These are phyloP conservation scores for Pithys albifrons DNA, from an alignment of 2,113 vertebrate genomes.

Conservation along the genomic window DNA sequence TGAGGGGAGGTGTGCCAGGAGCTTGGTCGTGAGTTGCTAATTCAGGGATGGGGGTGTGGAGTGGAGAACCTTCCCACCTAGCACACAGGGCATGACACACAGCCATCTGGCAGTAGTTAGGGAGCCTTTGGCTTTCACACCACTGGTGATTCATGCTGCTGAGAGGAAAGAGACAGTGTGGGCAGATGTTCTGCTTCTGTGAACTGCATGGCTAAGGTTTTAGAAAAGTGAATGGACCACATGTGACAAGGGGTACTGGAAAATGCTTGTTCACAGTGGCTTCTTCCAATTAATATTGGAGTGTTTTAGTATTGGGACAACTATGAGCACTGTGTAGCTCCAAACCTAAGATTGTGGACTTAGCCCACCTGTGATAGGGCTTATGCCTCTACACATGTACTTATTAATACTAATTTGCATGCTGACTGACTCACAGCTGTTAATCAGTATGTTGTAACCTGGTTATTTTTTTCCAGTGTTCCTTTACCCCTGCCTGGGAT, in stretches of 20 bases:
- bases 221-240: not conserved
- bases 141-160: not conserved
- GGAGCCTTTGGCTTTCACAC: not conserved
- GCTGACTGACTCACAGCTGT: not conserved
- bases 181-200: not conserved
- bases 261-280: not conserved
- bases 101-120: rapidly evolving
- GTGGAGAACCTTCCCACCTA: not conserved
- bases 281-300: not conserved
- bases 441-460: not conserved
- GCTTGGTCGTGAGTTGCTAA: not conserved
- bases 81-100: rapidly evolving
- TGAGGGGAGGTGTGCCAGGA: not conserved
- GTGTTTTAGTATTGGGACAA: not conserved
- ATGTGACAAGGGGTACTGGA: not conserved
- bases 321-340: not conserved
- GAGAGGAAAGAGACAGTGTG: not conserved
- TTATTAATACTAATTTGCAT: not conserved
- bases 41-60: rapidly evolving
- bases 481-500: not conserved
- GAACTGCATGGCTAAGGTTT: not conserved
- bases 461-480: not conserved
- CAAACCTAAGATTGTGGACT: not conserved
- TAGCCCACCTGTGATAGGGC: not conserved
- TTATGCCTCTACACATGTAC: not conserved